These are phyloP conservation scores for Astropecten irregularis DNA, from an alignment of 53 echinoderm and acorn worm genomes.

Conservation along the genomic window DNA sequence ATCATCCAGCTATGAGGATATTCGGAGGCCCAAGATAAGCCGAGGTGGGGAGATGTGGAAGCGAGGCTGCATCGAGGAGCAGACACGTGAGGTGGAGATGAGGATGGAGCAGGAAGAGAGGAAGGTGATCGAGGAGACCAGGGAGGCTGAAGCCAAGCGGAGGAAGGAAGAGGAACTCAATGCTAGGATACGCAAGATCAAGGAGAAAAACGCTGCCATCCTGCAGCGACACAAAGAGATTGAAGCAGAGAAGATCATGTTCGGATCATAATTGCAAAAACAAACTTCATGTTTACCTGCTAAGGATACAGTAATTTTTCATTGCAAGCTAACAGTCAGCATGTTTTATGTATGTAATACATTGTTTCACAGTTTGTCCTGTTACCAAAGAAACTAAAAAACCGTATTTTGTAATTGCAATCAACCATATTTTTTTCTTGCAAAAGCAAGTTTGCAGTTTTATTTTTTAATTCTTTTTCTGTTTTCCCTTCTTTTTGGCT, in stretches of 20 bases:
- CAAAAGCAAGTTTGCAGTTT: too few species aligned
- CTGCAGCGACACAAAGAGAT: constrained; percentile 82
- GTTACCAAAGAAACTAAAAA: too few species aligned
- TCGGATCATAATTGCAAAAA: constrained; percentile 57
- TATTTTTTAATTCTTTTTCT: too few species aligned
- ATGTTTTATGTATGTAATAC: too few species aligned
- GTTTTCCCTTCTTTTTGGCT: too few species aligned
- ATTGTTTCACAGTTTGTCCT: too few species aligned
- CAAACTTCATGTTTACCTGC: background rate
- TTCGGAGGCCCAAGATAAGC: constrained; percentile 11
- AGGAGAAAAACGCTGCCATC: constrained; percentile 92
- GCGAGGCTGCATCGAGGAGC: constrained; percentile 34
- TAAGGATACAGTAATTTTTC: too few species aligned
- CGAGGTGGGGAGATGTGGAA: constrained; percentile 29
- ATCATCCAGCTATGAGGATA: constrained; percentile 34
- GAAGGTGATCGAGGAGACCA: constrained; percentile 37
- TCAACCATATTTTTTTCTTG: too few species aligned
- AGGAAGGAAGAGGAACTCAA: constrained; percentile 63
- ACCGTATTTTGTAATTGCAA: too few species aligned
- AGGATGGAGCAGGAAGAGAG: constrained; percentile 45
- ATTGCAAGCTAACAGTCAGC: too few species aligned
- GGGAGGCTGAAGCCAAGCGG: constrained; percentile 39
- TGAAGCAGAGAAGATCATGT: constrained; percentile 90
- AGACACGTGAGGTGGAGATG: constrained; percentile 38
- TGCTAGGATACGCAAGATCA: constrained; percentile 77